A percentile compares a stretch with the other conserved stretches of the same genome.
These are phyloP conservation scores for Lytechinus variegatus DNA, from an alignment of 35 echinoderm and acorn worm genomes.

Conservation along the genomic window DNA sequence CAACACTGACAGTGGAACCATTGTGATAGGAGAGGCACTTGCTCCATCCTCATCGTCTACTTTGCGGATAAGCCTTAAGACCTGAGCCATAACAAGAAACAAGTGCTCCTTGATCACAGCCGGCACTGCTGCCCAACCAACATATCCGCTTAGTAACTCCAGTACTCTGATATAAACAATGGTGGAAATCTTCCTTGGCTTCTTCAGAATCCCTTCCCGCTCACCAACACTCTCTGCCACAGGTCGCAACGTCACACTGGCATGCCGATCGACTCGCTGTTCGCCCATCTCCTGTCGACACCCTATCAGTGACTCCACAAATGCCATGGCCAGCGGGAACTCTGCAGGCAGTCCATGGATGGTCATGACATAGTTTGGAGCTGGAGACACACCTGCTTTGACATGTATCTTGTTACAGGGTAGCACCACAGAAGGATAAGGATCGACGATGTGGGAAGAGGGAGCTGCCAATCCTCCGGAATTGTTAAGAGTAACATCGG, in stretches of 20 bases:
- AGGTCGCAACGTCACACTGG: constrained; percentile 41
- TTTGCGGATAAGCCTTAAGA: constrained; percentile 68
- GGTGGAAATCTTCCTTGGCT: constrained; percentile 54
- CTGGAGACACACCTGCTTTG: constrained; percentile 70
- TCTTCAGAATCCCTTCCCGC: constrained; percentile 62
- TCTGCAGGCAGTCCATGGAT: constrained; percentile 75
- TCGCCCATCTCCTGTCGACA: constrained; percentile 48
- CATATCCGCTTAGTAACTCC: constrained; percentile 69
- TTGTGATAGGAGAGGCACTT: constrained; percentile 56
- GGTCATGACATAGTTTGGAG: constrained; percentile 56
- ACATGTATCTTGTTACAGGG: constrained; percentile 75
- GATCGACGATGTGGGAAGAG: constrained; percentile 64
- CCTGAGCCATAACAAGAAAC: constrained; percentile 76
- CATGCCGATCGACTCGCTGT: constrained; percentile 19
- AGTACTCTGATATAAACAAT: constrained; percentile 47
- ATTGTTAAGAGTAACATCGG: constrained; percentile 68
- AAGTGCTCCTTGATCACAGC: constrained; percentile 77
- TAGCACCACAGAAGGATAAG: constrained; percentile 70
- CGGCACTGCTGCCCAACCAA: constrained; percentile 60
- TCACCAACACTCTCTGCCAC: constrained; percentile 29
- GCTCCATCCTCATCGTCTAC: constrained; percentile 56
- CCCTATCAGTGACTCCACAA: constrained; percentile 66
- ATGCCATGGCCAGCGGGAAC: constrained; percentile 74
- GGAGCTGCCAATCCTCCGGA: constrained; percentile 72
- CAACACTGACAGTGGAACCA: constrained; percentile 54